Evolutionary conservation across 2,113 vertebrate genomes (phyloP).

Genomic region (Chaetura pelagica): DNA sequence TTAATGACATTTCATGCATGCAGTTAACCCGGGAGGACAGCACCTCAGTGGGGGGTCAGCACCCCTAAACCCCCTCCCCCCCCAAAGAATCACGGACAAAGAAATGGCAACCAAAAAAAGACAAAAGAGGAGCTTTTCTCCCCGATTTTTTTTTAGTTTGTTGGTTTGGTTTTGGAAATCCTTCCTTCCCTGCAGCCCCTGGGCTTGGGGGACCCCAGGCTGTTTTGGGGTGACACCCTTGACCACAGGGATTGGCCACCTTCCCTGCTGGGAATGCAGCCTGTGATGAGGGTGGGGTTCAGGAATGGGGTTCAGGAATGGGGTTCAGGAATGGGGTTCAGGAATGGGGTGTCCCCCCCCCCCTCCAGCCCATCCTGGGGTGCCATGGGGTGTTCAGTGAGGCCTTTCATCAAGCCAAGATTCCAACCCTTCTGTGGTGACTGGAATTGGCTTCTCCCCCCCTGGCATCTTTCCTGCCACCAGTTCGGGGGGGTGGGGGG

Average conservation of each 20-base stretch:
- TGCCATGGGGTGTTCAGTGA: background rate
- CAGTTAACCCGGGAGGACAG: rapidly evolving
- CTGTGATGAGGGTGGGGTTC: background rate
- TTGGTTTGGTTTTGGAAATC: rapidly evolving
- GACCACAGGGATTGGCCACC: background rate
- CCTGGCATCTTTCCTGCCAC: background rate
- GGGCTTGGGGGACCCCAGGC: background rate
- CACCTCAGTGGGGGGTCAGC: background rate
- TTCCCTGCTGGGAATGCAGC: background rate
- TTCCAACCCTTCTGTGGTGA: background rate
- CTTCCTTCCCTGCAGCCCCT: background rate
- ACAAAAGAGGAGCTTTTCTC: background rate
- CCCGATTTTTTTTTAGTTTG: background rate
- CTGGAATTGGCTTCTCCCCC: rapidly evolving
- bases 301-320: background rate
- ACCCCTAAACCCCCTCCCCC: background rate
- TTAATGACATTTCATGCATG: background rate
- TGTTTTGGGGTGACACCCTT: background rate
- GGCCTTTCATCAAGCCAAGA: background rate
- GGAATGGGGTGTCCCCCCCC: background rate
- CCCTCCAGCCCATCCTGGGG: background rate
- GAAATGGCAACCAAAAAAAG: background rate
- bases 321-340: background rate
- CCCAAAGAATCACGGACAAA: rapidly evolving
- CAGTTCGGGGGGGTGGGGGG: background rate